Conservation (phyloP, 2,888 invertebrate genomes). For the Drosophila kambysellisi region DNA sequence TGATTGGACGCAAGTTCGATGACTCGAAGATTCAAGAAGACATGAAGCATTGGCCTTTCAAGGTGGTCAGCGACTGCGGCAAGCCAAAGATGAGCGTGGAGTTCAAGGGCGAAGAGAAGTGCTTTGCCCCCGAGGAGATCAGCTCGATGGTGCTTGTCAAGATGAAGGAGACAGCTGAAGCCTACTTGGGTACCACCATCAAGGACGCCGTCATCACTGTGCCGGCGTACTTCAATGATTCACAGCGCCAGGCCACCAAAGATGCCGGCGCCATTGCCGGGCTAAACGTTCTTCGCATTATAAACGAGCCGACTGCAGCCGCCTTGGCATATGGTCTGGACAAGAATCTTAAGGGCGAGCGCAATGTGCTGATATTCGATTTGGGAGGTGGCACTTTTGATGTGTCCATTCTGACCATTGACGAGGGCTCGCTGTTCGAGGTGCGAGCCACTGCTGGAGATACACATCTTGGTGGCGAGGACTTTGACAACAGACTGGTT, state of each 20-base stretch:
- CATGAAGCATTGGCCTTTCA: slow-evolving; percentile 97
- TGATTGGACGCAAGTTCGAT: slow-evolving; percentile 96
- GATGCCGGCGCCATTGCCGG: slow-evolving; percentile 96
- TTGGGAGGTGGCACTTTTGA: slow-evolving; percentile 95
- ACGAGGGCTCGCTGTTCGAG: slow-evolving; percentile 95
- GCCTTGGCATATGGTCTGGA: slow-evolving; percentile 96
- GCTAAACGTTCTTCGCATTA: slow-evolving; percentile 95
- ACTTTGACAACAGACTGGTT: slow-evolving; percentile 94
- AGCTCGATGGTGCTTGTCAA: slow-evolving; percentile 96
- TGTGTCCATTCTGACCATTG: slow-evolving; percentile 97
- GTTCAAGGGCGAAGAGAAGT: slow-evolving; percentile 95
- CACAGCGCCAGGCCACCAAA: slow-evolving; percentile 96
- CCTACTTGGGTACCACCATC: slow-evolving; percentile 93
- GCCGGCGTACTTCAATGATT: slow-evolving; percentile 96
- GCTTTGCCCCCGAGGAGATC: slow-evolving; percentile 96
- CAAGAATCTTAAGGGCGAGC: slow-evolving; percentile 92
- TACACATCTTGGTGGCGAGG: slow-evolving; percentile 97
- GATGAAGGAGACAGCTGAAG: slow-evolving; percentile 97
- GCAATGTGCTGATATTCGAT: slow-evolving; percentile 90
- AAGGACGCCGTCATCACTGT: slow-evolving; percentile 96
- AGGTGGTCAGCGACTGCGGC: slow-evolving; percentile 91
- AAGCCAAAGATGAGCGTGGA: slow-evolving; percentile 93
- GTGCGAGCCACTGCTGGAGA: slow-evolving; percentile 98
- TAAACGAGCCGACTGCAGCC: slow-evolving; percentile 96
- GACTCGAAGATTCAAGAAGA: slow-evolving; percentile 96